These are phyloP conservation scores for Drosophila rubida DNA, from an alignment of 2,888 invertebrate genomes.

Conservation along the genomic window DNA sequence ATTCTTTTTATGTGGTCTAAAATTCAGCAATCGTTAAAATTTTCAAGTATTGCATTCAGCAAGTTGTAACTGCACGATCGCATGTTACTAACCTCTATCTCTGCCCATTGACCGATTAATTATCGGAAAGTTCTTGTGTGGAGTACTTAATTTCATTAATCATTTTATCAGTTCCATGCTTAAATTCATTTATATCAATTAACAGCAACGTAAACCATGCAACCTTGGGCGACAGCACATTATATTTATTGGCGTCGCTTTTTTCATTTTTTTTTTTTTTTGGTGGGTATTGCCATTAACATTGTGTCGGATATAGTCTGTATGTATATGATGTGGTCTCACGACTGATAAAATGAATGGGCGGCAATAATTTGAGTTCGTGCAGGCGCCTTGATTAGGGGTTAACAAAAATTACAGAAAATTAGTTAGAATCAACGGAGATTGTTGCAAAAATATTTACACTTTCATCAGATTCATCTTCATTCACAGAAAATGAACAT, in stretches of 20 bases:
- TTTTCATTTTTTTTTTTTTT: constrained; percentile 3
- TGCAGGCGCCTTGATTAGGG: constrained; percentile 7
- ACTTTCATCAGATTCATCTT: not conserved
- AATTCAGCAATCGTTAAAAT: not conserved
- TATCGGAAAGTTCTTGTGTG: constrained; percentile 9
- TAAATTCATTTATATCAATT: constrained; percentile 29
- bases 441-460: constrained; percentile 14
- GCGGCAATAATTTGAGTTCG: constrained; percentile 19
- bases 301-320: not conserved
- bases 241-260: constrained; percentile 14
- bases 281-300: not conserved
- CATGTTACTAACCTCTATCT: not conserved
- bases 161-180: constrained; percentile 25
- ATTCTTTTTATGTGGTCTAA: not conserved
- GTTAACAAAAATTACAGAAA: not conserved
- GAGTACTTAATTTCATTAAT: constrained; percentile 17
- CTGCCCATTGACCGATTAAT: not conserved
- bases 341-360: constrained; percentile 24
- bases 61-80: not conserved
- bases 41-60: not conserved
- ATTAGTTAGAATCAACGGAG: not conserved
- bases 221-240: constrained; percentile 15
- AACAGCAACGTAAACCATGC: constrained; percentile 10
- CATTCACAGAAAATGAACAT: not conserved
- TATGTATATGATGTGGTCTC: not conserved